phyloP scores from a whole-genome alignment of 1,140 invertebrate species.

The Drosophila repleta region DNA sequence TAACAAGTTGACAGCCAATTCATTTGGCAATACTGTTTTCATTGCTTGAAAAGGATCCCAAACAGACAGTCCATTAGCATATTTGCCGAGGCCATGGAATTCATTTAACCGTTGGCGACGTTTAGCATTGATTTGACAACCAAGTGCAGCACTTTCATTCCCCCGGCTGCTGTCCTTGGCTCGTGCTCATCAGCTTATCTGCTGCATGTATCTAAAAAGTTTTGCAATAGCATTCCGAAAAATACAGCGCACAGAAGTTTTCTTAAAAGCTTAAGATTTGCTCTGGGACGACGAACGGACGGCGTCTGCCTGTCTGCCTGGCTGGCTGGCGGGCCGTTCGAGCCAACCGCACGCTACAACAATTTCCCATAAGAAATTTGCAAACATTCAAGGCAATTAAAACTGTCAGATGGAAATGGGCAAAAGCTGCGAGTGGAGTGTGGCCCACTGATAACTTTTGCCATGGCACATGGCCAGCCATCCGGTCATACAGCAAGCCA shows the following conservation, averaged over 20 bases:
- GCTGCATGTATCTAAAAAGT: conserved; percentile 75
- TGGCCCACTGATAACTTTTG: conserved; percentile 70
- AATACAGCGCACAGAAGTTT: conserved; percentile 62
- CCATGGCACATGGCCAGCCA: conserved; percentile 46
- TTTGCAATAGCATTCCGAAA: conserved; percentile 75
- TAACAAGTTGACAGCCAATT: conserved; percentile 5
- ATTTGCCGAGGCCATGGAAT: conserved; percentile 22
- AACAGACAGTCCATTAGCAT: conserved; percentile 29
- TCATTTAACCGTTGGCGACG: conserved; percentile 18
- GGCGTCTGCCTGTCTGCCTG: conserved; percentile 54
- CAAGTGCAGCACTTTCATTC: conserved; percentile 40
- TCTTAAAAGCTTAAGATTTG: conserved; percentile 57
- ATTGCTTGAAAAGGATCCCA: background rate
- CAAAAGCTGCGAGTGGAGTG: conserved; percentile 27
- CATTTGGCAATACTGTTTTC: conserved; percentile 11
- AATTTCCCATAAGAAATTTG: conserved; percentile 76
- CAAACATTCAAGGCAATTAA: conserved; percentile 81
- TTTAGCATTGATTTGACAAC: conserved; percentile 49
- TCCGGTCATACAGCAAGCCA: background rate
- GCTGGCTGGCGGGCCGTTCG: conserved; percentile 19
- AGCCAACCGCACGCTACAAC: conserved; percentile 75
- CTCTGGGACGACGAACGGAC: conserved; percentile 19
- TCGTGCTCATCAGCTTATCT: conserved; percentile 64
- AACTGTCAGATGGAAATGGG: conserved; percentile 70
- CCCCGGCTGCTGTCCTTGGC: background rate